These are phyloP conservation scores for Copsychus sechellarum DNA, from an alignment of 2,113 vertebrate genomes.

Conservation along the genomic window DNA sequence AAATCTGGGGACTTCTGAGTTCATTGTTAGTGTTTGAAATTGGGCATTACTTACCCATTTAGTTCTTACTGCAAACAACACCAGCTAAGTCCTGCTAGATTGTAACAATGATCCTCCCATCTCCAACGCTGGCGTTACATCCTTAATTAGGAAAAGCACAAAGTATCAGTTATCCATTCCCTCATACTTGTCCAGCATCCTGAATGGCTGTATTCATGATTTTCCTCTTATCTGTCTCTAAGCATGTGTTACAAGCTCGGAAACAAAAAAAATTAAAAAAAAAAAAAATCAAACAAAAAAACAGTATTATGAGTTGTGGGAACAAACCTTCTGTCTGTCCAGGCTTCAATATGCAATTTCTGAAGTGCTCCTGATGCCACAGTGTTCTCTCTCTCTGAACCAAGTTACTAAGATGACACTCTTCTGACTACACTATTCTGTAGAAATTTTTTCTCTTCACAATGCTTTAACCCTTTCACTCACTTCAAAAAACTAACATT, in stretches of 20 bases:
- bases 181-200: neutral
- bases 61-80: neutral
- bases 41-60: neutral
- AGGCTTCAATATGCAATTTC: neutral
- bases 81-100: neutral
- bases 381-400: neutral
- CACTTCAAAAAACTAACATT: neutral
- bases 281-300: too few relatives aligned
- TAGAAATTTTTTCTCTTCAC: neutral
- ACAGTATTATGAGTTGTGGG: neutral
- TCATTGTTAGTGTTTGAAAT: neutral
- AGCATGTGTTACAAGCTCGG: neutral
- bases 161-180: neutral
- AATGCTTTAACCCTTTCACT: constrained; percentile 47
- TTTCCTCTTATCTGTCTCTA: neutral
- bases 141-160: neutral
- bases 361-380: neutral
- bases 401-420: neutral
- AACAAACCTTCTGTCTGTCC: neutral
- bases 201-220: neutral
- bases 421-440: neutral
- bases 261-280: neutral
- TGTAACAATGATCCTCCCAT: neutral
- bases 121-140: accelerated
- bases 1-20: neutral